Evolutionary conservation across 1,140 invertebrate species (phyloP), one percentile per base, ranked within the genome.

Genomic region (Andrena cerasifolii): DNA sequence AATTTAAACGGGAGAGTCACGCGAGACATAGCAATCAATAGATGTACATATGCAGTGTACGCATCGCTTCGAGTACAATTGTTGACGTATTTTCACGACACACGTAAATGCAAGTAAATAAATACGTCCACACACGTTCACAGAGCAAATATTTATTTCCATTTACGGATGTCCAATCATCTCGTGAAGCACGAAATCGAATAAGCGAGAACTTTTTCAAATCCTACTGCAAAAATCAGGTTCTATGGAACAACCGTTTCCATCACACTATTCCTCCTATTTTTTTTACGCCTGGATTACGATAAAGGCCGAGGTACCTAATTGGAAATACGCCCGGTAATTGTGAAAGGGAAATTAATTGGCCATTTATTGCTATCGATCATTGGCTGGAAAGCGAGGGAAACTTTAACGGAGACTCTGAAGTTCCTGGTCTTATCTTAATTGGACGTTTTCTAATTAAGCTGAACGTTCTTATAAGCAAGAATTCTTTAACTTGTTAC

Each of bases 301-400:
- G 1, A 68, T 54, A n/a, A 43, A 53, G 53, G 6, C 8, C 18
- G 0, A 0, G 12, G 8, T 10, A n/a, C n/a, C n/a, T n/a, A 5
- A 2, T 21, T 40, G 16, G 40, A 56, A n/a, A 58, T n/a, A 3
- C 3, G 14, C 18, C 18, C 18, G 6, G 21, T 56, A 45, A 67
- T 67, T 67, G 51, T 6, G 6, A 36, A 26, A 0, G 10, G 16
- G 7, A n/a, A 12, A 54, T 56, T 66, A 66, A 74, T 56, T 33
- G 14, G 61, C 61, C 36, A 66, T 56, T 66, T 65, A 47, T 76
- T 47, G 18, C 5, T 59, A 49, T 36, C 21, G 36, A 74, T 66
- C 16, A 67, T 36, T 28, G 18, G 14, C 24, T 2, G 26, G 6
- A n/a, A 12, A 10, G 4, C 33, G 4, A 18, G 8, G 0, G 6